These are phyloP conservation scores for Hipparchia sbordonii DNA, from an alignment of 2,888 invertebrate genomes.

Conservation along the genomic window DNA sequence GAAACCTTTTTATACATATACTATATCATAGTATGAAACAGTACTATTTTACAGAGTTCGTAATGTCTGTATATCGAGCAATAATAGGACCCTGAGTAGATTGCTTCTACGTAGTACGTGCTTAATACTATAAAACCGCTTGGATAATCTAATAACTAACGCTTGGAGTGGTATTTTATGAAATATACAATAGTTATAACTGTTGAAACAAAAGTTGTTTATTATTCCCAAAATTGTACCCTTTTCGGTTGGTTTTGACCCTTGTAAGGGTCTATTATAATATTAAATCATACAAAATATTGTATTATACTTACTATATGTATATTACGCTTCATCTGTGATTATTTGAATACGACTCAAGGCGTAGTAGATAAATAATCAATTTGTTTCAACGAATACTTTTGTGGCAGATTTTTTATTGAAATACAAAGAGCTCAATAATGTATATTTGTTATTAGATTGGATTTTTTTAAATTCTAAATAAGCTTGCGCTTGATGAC, in stretches of 20 bases:
- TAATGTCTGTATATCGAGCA: too few species aligned
- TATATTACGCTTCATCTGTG: background rate
- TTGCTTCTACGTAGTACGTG: too few species aligned
- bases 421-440: too few species aligned
- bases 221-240: background rate
- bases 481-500: too few species aligned
- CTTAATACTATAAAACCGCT: background rate
- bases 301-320: background rate
- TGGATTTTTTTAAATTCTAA: too few species aligned
- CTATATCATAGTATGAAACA: too few species aligned
- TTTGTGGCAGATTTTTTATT: background rate
- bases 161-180: background rate
- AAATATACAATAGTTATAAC: background rate
- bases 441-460: too few species aligned
- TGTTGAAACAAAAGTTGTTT: background rate
- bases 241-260: background rate
- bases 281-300: constrained; percentile 2
- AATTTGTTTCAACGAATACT: background rate
- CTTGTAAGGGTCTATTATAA: background rate
- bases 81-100: too few species aligned
- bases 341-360: background rate
- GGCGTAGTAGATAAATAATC: background rate
- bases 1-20: too few species aligned
- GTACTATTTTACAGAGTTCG: too few species aligned
- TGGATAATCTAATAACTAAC: background rate